Base-by-base conservation (phyloP, 2,888 invertebrate species). In the Phrixothrix hirtus region DNA sequence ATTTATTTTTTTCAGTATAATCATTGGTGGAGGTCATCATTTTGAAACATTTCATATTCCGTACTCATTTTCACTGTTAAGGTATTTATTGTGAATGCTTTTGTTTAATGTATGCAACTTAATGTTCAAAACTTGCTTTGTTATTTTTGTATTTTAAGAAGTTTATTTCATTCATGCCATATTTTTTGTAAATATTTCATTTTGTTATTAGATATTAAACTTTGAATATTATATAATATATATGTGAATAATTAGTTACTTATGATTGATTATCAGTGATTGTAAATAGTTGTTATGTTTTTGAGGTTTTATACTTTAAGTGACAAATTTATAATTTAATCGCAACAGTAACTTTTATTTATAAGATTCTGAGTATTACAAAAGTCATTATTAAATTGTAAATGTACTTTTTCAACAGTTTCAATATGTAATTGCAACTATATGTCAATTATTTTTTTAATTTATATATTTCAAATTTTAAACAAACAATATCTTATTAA, bases 1-100 rank as follows among this genome's bases (percentile, higher is more conserved):
- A 31, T 46, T 54, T 59, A 37, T 53, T 55, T 57, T 59, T 59
- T 59, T 53, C 59, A 59, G 59, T 59, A 55, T 59, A 57, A 57
- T 52, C 57, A 57, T 57, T 54, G 59, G 59, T 59, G 59, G 55
- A 59, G 59, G 54, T 55, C 59, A 57, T 59, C 59, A 55, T 57
- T 51, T 58, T 57, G 49, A 49, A 53, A 55, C 54, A 48, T 56
- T 48, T 52, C 56, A 56, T 52, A 37, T 56, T 56, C 48, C 36
- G 42, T 27, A 46, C 17, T 51, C 55, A 51, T 55, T 50, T 48
- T 42, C 34, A 50, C 12, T 44, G 11, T 43, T 48, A 44, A 43
- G 44, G 27, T 54, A 54, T 54, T 54, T 54, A 49, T 54, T 54
- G 32, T 53, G 41, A 21, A 52, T 45, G 39, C 39, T 38, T 38